Evolutionary conservation across 1,140 invertebrate genomes (phyloP), one percentile per base, ranked within the genome.

Genomic region (Chymomyza costata): DNA sequence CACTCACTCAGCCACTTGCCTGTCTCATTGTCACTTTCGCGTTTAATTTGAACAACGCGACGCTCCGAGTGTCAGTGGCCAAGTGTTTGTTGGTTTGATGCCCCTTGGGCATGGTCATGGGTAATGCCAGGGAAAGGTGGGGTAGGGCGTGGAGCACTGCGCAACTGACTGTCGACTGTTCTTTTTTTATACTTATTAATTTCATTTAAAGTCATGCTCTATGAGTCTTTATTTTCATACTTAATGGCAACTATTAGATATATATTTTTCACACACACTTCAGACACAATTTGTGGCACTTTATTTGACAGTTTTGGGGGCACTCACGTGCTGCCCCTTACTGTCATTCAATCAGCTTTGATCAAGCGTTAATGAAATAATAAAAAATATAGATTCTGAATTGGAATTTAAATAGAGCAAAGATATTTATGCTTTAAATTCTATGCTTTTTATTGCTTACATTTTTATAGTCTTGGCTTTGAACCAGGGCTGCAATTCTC

Each of bases 291-390:
- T 14, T 14, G 16, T 13, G 16, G 14, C 43, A 45, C 17, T 7
- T 15, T 31, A 28, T 6, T 8, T 17, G 30, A 14, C 14, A 13
- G 2, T 32, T n/a, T 28, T 2, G 30, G 7, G 10, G 11, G 14
- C 28, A 64, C 60, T 64, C 61, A 64, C 61, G 61, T 64, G 52
- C 32, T n/a, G n/a, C n/a, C n/a, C n/a, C n/a, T n/a, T n/a, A n/a
- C 43, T 25, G 8, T 32, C 32, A 8, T 5, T 25, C 52, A 64
- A 64, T 64, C 60, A 56, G 51, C 53, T 64, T 64, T 64, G 60
- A 64, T 64, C 63, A 64, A 56, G 35, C 60, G 64, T 64, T 64
- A 64, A 25, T 25, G 8, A 8, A 3, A 25, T 25, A 25, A 64
- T 64, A 51, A 40, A 64, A 64, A 44, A 44, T 44, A n/a, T n/a